phyloP scores from a whole-genome alignment of 2,797 vertebrate genomes.

The Phyllotis vaccarum region DNA sequence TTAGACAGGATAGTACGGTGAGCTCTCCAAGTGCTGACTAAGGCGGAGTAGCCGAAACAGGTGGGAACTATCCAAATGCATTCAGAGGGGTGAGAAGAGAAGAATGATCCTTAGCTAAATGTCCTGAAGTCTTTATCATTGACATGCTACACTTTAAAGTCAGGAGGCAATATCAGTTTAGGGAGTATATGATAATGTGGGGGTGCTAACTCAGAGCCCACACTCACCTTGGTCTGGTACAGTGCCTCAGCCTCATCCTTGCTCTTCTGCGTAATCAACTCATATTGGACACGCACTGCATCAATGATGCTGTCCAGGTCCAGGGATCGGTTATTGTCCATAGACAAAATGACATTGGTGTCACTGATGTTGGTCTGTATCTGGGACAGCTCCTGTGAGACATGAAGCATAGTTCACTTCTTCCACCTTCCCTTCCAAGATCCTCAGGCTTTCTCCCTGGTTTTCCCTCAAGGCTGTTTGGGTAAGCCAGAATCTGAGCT shows the following conservation, averaged over 20 bases:
- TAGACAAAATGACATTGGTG: constrained; percentile 90
- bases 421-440: not conserved
- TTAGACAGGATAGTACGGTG: not conserved
- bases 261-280: constrained; percentile 91
- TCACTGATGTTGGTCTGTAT: constrained; percentile 81
- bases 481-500: not conserved
- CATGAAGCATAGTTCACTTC: not conserved
- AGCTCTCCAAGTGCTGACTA: constrained; percentile 13
- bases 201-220: accelerated
- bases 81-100: not conserved
- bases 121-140: not conserved
- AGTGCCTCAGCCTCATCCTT: constrained; percentile 85
- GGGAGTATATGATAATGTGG: not conserved
- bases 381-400: constrained; percentile 87
- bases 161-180: not conserved
- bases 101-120: not conserved
- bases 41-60: not conserved
- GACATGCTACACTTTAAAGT: not conserved
- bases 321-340: constrained; percentile 94
- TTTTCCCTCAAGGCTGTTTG: not conserved
- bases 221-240: constrained; percentile 86
- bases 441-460: not conserved
- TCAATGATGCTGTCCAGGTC: constrained; percentile 94
- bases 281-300: constrained; percentile 93
- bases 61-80: not conserved